phyloP scores from a whole-genome alignment of 2,888 invertebrate species.

The Epistrophe grossulariae region DNA sequence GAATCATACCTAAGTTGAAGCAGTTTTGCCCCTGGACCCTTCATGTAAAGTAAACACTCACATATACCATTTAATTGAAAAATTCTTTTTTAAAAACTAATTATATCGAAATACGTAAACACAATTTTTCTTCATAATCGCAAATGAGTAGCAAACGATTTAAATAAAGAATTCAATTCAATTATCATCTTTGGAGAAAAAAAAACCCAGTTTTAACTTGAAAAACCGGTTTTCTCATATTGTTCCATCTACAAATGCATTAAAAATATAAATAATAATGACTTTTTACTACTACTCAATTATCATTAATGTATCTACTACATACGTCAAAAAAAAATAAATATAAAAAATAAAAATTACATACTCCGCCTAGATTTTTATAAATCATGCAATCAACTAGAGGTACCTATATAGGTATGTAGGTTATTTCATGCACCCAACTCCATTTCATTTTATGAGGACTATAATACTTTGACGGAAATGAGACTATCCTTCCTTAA shows the following conservation, averaged over 20 bases:
- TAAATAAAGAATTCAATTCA: background rate
- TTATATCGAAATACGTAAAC: background rate
- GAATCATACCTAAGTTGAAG: no score
- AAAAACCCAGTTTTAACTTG: constrained; percentile 12
- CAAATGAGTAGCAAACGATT: background rate
- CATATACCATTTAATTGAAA: no score
- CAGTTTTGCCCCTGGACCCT: no score
- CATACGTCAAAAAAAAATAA: background rate
- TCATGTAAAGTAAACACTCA: no score
- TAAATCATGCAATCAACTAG: background rate
- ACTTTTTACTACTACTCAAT: background rate
- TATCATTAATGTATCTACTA: background rate
- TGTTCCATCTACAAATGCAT: constrained; percentile 8
- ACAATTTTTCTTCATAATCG: background rate
- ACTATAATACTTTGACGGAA: constrained; percentile 4
- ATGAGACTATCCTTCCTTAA: constrained; percentile 26
- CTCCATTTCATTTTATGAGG: background rate
- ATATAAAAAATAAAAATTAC: background rate
- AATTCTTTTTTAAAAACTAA: background rate
- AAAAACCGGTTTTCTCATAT: constrained; percentile 11
- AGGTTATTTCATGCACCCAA: background rate
- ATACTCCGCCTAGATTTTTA: background rate
- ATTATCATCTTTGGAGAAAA: background rate
- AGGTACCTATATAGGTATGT: background rate
- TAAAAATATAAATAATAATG: constrained; percentile 1